These are phyloP conservation scores for Gila robusta DNA, from an alignment of 2,797 vertebrate species.

Conservation along the genomic window DNA sequence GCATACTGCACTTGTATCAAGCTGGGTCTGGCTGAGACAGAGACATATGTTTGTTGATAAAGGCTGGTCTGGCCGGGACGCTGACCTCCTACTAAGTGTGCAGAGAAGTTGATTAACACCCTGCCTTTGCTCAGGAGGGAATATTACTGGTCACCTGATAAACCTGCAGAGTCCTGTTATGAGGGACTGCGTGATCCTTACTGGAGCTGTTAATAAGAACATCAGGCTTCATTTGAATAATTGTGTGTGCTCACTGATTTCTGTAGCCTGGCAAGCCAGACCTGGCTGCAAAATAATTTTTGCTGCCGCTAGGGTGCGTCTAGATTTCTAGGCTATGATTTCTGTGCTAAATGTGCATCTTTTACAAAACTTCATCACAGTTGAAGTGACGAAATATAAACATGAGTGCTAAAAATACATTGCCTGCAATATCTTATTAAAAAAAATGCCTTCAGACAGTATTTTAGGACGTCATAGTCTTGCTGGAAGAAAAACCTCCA, in stretches of 20 bases:
- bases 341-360: background rate
- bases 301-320: too few species aligned
- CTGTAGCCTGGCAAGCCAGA: too few species aligned
- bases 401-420: background rate
- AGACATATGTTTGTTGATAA: conserved; percentile 64
- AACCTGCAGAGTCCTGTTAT: conserved; percentile 60
- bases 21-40: conserved; percentile 52
- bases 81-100: conserved; percentile 67
- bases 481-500: background rate
- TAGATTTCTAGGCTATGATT: background rate
- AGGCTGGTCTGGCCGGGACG: conserved; percentile 59
- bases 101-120: conserved; percentile 77
- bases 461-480: background rate
- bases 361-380: background rate
- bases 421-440: background rate
- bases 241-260: background rate
- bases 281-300: too few species aligned
- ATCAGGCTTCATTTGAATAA: conserved; percentile 37
- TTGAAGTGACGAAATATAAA: background rate
- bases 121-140: conserved; percentile 65
- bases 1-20: conserved; percentile 31
- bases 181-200: conserved; percentile 38
- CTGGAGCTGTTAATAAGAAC: conserved; percentile 54
- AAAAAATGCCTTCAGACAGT: background rate
- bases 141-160: conserved; percentile 56